Evolutionary conservation across 2,113 vertebrate genomes (phyloP).

Genomic region (Melanostigma gelatinosum): DNA sequence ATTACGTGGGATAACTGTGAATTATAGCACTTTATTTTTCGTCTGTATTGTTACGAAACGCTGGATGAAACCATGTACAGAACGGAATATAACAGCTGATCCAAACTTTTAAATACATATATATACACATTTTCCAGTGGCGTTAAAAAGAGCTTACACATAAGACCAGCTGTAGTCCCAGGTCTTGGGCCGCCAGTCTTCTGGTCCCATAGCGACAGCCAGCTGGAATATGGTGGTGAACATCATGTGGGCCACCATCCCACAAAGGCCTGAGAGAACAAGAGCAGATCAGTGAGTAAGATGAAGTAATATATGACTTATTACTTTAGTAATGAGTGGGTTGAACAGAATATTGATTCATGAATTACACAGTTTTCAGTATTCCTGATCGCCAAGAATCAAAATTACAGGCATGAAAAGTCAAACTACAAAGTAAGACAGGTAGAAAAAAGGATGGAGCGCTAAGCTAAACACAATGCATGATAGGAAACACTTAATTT

Average conservation of each 20-base stretch:
- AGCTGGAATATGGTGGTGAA: constrained; percentile 97
- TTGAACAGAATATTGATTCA: too few species aligned
- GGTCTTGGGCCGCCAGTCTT: constrained; percentile 95
- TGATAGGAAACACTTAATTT: too few species aligned
- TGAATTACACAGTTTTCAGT: not conserved
- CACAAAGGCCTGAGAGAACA: constrained; percentile 90
- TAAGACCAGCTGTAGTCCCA: constrained; percentile 99
- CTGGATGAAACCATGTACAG: too few species aligned
- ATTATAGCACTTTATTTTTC: too few species aligned
- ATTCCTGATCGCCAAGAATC: not conserved
- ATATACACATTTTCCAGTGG: not conserved
- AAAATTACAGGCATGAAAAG: too few species aligned
- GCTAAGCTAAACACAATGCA: too few species aligned
- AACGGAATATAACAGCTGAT: too few species aligned
- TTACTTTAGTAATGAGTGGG: not conserved
- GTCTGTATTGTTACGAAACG: too few species aligned
- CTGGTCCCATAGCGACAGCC: constrained; percentile 92
- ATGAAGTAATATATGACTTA: not conserved
- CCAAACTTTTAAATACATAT: too few species aligned
- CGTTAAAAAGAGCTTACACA: constrained; percentile 77
- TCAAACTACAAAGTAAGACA: too few species aligned
- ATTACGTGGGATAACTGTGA: too few species aligned
- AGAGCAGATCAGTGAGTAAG: not conserved
- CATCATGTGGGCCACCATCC: constrained; percentile 99
- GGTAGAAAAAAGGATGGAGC: too few species aligned